Percentiles rank a stretch among this genome's conserved stretches.
Evolutionary conservation across 2,797 vertebrate species (phyloP).

Genomic region (Microchirus variegatus): DNA sequence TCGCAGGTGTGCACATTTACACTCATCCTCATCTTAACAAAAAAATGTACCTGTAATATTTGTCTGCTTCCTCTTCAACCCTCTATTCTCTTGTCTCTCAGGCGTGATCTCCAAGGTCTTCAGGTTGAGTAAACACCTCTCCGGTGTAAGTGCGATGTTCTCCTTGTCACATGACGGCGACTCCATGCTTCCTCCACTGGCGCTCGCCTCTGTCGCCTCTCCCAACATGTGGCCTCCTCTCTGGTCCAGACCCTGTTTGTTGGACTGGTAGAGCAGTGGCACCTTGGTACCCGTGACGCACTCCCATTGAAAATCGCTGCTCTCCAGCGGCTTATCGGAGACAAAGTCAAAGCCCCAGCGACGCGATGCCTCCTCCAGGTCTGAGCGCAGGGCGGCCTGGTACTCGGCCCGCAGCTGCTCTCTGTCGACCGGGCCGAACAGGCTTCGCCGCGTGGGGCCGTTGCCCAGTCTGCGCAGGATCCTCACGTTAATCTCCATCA

Average conservation of each 20-base stretch:
- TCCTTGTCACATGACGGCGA: conserved; percentile 57
- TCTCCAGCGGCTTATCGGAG: conserved; percentile 84
- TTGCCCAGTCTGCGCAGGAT: conserved; percentile 56
- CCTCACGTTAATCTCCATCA: conserved; percentile 75
- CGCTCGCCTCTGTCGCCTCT: background rate
- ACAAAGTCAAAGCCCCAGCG: conserved; percentile 94
- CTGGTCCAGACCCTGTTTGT: background rate
- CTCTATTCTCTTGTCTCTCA: conserved; percentile 29
- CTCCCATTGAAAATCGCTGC: conserved; percentile 87
- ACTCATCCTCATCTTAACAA: no score
- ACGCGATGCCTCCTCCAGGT: conserved; percentile 82
- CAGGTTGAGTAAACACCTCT: conserved; percentile 34
- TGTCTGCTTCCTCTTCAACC: conserved; percentile 88
- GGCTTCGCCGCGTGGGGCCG: conserved; percentile 78
- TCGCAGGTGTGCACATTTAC: background rate
- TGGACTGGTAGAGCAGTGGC: conserved; percentile 75
- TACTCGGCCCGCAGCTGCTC: conserved; percentile 84
- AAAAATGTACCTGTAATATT: conserved; percentile 87
- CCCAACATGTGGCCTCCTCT: background rate
- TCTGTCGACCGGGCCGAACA: conserved; percentile 90
- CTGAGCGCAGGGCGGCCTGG: conserved; percentile 66
- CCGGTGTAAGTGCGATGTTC: conserved; percentile 55
- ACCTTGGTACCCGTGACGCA: conserved; percentile 69
- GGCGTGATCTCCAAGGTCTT: conserved; percentile 60
- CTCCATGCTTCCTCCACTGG: conserved; percentile 6